These are phyloP conservation scores for Catamblyrhynchus diadema DNA, from an alignment of 2,797 vertebrate species.

Conservation along the genomic window DNA sequence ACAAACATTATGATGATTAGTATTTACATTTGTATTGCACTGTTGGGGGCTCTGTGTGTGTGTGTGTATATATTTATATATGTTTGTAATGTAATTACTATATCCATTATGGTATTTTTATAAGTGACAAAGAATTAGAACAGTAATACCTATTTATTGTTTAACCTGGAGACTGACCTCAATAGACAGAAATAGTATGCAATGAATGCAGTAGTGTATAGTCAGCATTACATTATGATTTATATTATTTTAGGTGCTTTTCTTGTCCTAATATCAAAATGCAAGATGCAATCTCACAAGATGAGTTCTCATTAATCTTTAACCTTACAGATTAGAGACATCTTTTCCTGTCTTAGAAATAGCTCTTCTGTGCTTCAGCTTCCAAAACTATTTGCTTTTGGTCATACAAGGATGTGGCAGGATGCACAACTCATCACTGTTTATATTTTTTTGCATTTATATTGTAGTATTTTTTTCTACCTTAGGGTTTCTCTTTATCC, in stretches of 20 bases:
- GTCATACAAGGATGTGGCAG: not conserved
- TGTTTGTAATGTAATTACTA: not conserved
- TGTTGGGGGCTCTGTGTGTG: rapidly evolving
- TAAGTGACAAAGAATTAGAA: not conserved
- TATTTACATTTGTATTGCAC: not conserved
- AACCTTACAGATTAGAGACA: not conserved
- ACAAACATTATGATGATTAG: not conserved
- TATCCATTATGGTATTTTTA: not conserved
- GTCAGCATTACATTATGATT: not conserved
- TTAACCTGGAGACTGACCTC: not conserved
- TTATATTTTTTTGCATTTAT: not conserved
- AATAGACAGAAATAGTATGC: not conserved
- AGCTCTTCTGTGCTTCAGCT: not conserved
- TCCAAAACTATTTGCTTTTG: not conserved
- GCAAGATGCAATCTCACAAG: not conserved
- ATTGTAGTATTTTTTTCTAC: not conserved
- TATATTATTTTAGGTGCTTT: not conserved
- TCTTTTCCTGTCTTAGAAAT: not conserved
- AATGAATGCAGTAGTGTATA: not conserved
- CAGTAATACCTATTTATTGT: not conserved
- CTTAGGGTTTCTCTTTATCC: not conserved
- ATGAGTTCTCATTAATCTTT: not conserved
- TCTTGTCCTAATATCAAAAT: not conserved
- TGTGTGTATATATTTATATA: not conserved
- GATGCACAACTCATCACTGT: not conserved